Base-by-base conservation (phyloP, 2,113 vertebrate genomes). In the Anser cygnoides region DNA sequence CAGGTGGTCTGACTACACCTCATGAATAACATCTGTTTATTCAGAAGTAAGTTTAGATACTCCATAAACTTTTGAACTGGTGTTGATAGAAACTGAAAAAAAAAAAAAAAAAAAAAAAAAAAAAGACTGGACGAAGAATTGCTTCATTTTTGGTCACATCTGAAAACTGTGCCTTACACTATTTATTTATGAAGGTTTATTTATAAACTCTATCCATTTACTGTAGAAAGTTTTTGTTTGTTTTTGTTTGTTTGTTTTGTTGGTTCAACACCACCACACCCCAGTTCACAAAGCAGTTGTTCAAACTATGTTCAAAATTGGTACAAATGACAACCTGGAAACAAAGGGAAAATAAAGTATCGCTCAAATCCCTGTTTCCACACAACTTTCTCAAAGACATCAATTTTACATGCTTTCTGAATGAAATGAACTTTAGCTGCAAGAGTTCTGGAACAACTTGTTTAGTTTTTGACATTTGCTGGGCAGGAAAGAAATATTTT, bases 291-390 rank as follows among this genome's bases (percentile, higher is more conserved):
- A 94, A 96, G 90, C 62, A 82, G 83, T 90, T 92, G 31, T 82
- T 95, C 84, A 75, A 92, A 87, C 44, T 44, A 43, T 73, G 55
- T 70, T 93, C 94, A 83, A 93, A 84, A 84, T 89, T 94, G 96
- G 28, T 83, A 76, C 55, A 96, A 96, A 95, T 95, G 87, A 89
- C 86, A 95, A 26, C 33, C 91, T 97, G 29, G 39, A 93, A 96
- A 95, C 43, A 94, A 96, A 95, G 35, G 29, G 37, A 92, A 96
- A 96, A 96, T 83, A 90, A 96, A 96, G 19, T 50, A 86, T 87
- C 94, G 43, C 28, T 95, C 83, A 93, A 95, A 90, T 44, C 91
- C 84, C 43, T 91, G 33, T 61, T 39, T 84, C 95, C 72, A 91
- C 70, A 85, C 57, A 85, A 73, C 61, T 91, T 68, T 39, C 67